Conservation (phyloP, 2,888 invertebrate genomes). For the Erpobdella octoculata region DNA sequence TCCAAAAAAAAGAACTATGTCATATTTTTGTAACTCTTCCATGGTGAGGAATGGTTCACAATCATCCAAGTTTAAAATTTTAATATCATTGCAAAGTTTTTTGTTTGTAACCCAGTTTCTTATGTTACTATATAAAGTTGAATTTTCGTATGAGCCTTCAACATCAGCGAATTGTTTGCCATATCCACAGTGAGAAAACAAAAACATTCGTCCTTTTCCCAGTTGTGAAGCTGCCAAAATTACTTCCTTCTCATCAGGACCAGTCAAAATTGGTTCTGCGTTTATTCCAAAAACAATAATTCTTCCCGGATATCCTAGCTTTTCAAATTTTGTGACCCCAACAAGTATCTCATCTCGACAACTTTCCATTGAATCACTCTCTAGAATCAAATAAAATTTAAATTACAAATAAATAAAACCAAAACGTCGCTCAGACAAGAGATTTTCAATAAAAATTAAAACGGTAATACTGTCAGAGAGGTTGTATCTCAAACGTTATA, state of each 20-base stretch:
- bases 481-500: no score
- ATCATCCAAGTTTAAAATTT: not conserved
- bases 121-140: slow-evolving; percentile 17
- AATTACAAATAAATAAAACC: no score
- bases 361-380: slow-evolving; percentile 5
- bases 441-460: no score
- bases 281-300: slow-evolving; percentile 25
- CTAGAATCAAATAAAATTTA: no score
- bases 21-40: not conserved
- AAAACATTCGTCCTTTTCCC: slow-evolving; percentile 33
- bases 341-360: slow-evolving; percentile 5
- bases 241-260: slow-evolving; percentile 19
- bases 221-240: slow-evolving; percentile 26
- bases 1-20: slow-evolving; percentile 5
- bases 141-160: not conserved
- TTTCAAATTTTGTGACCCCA: slow-evolving; percentile 2
- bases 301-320: slow-evolving; percentile 20
- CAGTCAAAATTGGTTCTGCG: slow-evolving; percentile 26
- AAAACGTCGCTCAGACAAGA: no score
- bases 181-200: slow-evolving; percentile 30
- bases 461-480: no score
- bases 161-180: not conserved
- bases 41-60: not conserved
- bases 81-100: not conserved
- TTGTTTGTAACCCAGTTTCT: slow-evolving; percentile 30